Conservation (phyloP, 2,888 invertebrate species). For the Oxyteleia sp. region DNA sequence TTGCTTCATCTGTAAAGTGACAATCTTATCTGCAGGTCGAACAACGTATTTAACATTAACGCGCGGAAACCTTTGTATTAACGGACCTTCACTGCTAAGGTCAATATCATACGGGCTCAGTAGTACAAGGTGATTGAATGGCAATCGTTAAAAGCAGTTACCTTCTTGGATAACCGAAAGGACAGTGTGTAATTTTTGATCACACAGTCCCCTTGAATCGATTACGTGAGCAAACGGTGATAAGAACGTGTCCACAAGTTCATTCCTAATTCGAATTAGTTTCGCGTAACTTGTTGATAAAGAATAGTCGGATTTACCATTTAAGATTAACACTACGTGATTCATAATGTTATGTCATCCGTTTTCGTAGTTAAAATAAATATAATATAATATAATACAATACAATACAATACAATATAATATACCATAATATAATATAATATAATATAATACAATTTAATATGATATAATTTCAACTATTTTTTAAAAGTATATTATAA, state of each 20-base stretch:
- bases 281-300: not conserved
- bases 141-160: constrained; percentile 33
- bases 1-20: constrained; percentile 14
- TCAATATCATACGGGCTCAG: constrained; percentile 64
- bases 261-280: constrained; percentile 24
- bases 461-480: too few species aligned
- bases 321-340: not conserved
- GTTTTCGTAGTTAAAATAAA: too few species aligned
- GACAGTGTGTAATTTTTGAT: constrained; percentile 16
- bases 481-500: too few species aligned
- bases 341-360: not conserved
- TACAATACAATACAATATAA: too few species aligned
- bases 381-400: too few species aligned
- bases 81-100: constrained; percentile 48
- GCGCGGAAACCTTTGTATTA: constrained; percentile 44
- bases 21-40: constrained; percentile 26
- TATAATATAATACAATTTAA: too few species aligned
- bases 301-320: not conserved
- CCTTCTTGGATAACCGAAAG: constrained; percentile 35
- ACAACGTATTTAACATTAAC: constrained; percentile 45
- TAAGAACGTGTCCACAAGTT: constrained; percentile 12
- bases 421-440: too few species aligned
- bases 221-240: constrained; percentile 28
- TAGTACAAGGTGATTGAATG: constrained; percentile 51
- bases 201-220: constrained; percentile 41